Evolutionary conservation across 2,888 invertebrate genomes (phyloP), one percentile per base, ranked within the genome.

Genomic region (Lasiommata megera): DNA sequence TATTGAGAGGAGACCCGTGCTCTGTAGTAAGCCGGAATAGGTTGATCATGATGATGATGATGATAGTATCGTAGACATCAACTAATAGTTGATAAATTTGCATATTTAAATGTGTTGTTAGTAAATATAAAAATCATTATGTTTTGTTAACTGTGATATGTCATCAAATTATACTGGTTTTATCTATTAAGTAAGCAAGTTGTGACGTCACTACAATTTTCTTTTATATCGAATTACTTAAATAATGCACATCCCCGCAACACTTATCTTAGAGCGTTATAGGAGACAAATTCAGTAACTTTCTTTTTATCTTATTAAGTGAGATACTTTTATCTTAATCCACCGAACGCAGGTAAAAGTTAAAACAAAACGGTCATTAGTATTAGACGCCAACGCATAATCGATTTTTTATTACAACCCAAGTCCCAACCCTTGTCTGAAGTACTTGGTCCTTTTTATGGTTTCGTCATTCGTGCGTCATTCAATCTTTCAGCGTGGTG

Each of bases 401-500:
- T 48, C 53, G 53, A 58, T 54, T 54, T 46, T 43, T 48, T 36
- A 37, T 58, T 44, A 47, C 41, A 55, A 48, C 46, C 18, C 40
- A 52, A 44, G 48, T 43, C 53, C 29, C 58, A 54, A 57, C 60
- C 52, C 41, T 52, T 52, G 52, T 52, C 37, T 12, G 40, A 40
- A 40, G 53, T 57, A 58, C 55, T 54, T 55, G 54, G 48, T 61
- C 43, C 28, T 50, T 62, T 64, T 56, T 66, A 66, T 59, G 66
- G 66, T 61, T 66, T 66, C n/a, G n/a, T n/a, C n/a, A n/a, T n/a
- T n/a, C 61, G 54, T 58, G 34, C 61, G 61, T 62, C 60, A 62
- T 56, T 37, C 53, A 60, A 38, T 58, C 47, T 44, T 55, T 60
- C 43, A 38, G 52, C 46, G 41, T 44, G 41, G 29, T 16, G 40